These are phyloP conservation scores for Nibea coibor DNA, from an alignment of 2,113 vertebrate species.

Conservation along the genomic window DNA sequence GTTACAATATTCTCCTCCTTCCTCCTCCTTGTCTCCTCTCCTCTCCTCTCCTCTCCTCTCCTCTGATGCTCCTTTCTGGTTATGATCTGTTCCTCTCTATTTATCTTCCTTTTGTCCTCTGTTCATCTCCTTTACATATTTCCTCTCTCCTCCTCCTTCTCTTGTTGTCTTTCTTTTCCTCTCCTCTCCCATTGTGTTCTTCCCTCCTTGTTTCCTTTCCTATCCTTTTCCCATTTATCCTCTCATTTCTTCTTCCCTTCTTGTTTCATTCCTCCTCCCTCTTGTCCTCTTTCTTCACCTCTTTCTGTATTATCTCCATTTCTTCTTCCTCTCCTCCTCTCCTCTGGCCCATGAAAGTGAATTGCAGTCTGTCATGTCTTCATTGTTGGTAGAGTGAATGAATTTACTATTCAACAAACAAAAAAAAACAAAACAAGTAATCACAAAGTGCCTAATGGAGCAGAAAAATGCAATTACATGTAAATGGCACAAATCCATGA, in stretches of 20 bases:
- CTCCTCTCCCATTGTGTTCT: neutral
- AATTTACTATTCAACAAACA: slow-evolving; percentile 7
- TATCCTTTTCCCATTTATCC: neutral
- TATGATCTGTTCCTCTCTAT: neutral
- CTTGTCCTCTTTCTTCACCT: slow-evolving; percentile 5
- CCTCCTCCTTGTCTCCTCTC: neutral
- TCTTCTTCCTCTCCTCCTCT: neutral
- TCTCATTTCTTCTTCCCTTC: slow-evolving; percentile 5
- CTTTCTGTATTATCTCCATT: neutral
- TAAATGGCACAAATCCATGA: neutral
- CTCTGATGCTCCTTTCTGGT: neutral
- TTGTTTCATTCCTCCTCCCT: neutral
- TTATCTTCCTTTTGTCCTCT: neutral
- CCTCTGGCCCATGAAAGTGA: slow-evolving; percentile 18
- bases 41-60: neutral
- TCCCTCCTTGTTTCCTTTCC: slow-evolving; percentile 3
- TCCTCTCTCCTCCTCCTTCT: slow-evolving; percentile 1
- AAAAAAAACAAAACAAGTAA: neutral
- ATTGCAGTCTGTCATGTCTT: slow-evolving; percentile 2
- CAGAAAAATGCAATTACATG: slow-evolving; percentile 3
- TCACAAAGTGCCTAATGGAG: neutral
- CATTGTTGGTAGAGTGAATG: slow-evolving; percentile 22
- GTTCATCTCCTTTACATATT: neutral
- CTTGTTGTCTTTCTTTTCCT: neutral
- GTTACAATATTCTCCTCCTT: slow-evolving; percentile 74